Evolutionary conservation across 2,797 vertebrate genomes (phyloP).

Genomic region (Phalanger gymnotis): DNA sequence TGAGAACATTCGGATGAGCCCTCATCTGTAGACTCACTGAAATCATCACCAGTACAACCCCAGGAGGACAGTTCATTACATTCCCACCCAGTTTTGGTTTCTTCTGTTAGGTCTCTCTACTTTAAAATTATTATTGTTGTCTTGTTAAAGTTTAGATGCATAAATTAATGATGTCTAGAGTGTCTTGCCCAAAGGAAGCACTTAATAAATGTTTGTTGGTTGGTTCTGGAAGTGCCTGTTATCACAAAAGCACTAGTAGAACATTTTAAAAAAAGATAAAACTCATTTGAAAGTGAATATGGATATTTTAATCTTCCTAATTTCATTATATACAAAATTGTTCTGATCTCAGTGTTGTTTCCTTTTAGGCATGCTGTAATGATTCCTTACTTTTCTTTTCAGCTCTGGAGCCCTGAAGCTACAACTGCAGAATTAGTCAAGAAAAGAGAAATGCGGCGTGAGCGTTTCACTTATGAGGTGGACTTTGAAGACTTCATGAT

Average conservation of each 20-base stretch:
- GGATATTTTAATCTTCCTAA: background rate
- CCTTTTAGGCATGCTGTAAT: background rate
- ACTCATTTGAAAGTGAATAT: background rate
- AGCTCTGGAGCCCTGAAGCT: conserved; percentile 90
- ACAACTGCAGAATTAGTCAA: conserved; percentile 87
- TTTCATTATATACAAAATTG: background rate
- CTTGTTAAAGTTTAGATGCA: background rate
- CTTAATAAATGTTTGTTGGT: background rate
- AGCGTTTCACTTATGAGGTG: conserved; percentile 82
- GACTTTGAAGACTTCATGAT: conserved; percentile 89
- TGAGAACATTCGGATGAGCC: background rate
- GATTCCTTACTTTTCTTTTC: conserved; percentile 54
- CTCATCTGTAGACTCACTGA: background rate
- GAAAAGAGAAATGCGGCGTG: conserved; percentile 84
- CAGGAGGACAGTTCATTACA: background rate
- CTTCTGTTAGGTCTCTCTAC: background rate
- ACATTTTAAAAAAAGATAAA: background rate
- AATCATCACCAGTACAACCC: background rate
- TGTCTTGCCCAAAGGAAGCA: background rate
- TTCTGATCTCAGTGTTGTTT: background rate
- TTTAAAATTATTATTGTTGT: background rate
- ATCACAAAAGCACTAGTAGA: background rate
- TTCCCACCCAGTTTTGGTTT: background rate
- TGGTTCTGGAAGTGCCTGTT: background rate
- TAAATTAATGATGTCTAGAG: conserved; percentile 13